These are phyloP conservation scores for Drosophila dunni DNA, from an alignment of 1,140 invertebrate species.

Conservation along the genomic window DNA sequence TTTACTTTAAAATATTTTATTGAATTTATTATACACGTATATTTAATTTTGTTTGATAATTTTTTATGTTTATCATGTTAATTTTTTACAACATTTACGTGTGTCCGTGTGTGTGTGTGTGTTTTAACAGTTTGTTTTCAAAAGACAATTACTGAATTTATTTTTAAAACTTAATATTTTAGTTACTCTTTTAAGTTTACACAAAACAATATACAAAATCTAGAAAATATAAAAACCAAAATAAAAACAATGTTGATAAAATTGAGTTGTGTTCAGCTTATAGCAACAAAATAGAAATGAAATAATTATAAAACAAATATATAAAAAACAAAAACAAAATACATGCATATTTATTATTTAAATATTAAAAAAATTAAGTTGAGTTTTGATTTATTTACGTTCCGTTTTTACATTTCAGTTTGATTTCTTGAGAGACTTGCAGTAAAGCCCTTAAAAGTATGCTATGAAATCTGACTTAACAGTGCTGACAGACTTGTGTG, in stretches of 20 bases:
- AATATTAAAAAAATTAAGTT: slow-evolving; percentile 10
- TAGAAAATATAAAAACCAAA: slow-evolving; percentile 22
- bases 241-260: slow-evolving; percentile 53
- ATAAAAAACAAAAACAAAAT: slow-evolving; percentile 26
- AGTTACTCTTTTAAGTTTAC: slow-evolving; percentile 25
- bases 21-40: slow-evolving; percentile 4
- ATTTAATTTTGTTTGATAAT: slow-evolving; percentile 8
- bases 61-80: slow-evolving; percentile 11
- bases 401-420: slow-evolving; percentile 7
- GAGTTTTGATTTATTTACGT: slow-evolving; percentile 17
- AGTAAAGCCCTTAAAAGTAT: neutral
- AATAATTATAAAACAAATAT: slow-evolving; percentile 23
- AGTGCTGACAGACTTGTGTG: no score
- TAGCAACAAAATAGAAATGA: slow-evolving; percentile 18
- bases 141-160: slow-evolving; percentile 34
- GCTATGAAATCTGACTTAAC: neutral
- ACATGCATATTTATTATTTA: slow-evolving; percentile 26
- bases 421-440: neutral
- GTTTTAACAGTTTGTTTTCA: slow-evolving; percentile 13
- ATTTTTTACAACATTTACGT: neutral
- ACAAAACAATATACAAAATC: slow-evolving; percentile 16
- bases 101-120: slow-evolving; percentile 13
- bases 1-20: slow-evolving; percentile 1
- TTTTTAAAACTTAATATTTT: slow-evolving; percentile 24
- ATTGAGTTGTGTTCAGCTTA: slow-evolving; percentile 66